phyloP scores from a whole-genome alignment of 2,797 vertebrate genomes.

The Peromyscus eremicus region DNA sequence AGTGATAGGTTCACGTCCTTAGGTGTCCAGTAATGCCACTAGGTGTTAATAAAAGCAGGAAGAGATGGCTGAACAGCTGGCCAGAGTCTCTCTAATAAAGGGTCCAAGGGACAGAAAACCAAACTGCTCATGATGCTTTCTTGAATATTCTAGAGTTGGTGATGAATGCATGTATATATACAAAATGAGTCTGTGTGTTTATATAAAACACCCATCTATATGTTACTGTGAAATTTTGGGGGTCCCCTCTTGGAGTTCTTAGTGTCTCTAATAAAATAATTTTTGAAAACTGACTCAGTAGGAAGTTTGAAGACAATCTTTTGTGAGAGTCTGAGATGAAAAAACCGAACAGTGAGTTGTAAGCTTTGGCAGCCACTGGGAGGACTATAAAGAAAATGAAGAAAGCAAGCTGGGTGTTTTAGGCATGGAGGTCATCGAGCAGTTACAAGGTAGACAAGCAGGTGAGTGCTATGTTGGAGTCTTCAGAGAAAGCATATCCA shows the following conservation, averaged over 20 bases:
- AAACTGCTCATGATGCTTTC: not conserved
- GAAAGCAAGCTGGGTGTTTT: not conserved
- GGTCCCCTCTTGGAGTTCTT: not conserved
- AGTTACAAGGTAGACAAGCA: not conserved
- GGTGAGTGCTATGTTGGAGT: no score
- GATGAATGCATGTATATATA: not conserved
- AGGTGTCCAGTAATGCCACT: not conserved
- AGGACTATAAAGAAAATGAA: not conserved
- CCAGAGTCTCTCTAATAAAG: not conserved
- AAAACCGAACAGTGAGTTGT: not conserved
- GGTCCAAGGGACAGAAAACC: not conserved
- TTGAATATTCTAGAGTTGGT: not conserved
- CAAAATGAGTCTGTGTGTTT: not conserved
- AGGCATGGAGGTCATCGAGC: not conserved
- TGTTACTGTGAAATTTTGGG: not conserved
- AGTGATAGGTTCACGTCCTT: not conserved
- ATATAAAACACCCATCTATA: not conserved
- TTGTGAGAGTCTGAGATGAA: not conserved
- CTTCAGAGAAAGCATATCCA: not conserved
- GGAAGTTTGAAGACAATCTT: not conserved
- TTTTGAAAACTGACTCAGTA: not conserved
- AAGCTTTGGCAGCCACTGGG: not conserved
- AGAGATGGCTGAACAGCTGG: not conserved
- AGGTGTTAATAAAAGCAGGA: not conserved
- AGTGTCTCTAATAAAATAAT: not conserved